A percentile compares a stretch with the other conserved stretches of the same genome.
These are phyloP conservation scores for Dryobates pubescens DNA, from an alignment of 2,797 vertebrate genomes.

Conservation along the genomic window DNA sequence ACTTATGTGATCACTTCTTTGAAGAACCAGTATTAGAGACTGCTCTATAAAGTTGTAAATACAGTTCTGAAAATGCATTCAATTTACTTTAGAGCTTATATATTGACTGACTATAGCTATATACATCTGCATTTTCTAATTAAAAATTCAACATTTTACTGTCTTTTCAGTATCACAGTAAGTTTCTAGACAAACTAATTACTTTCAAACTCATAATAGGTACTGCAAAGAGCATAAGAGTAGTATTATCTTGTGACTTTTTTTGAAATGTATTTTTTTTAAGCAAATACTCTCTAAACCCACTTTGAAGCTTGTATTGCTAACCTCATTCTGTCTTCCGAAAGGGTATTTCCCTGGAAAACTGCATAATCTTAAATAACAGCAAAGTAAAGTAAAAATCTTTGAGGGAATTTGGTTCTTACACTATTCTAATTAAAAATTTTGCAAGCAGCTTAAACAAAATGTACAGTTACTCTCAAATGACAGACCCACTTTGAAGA, in stretches of 20 bases:
- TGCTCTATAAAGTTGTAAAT: not conserved
- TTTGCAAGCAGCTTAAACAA: slow-evolving; percentile 33
- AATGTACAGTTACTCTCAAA: not conserved
- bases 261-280: not conserved
- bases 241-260: not conserved
- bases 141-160: not conserved
- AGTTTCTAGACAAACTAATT: not conserved
- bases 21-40: not conserved
- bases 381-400: slow-evolving; percentile 6
- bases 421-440: slow-evolving; percentile 27
- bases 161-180: not conserved
- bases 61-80: not conserved
- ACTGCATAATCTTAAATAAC: slow-evolving; percentile 33
- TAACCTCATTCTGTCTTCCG: slow-evolving; percentile 65
- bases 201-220: not conserved
- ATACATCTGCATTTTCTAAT: not conserved
- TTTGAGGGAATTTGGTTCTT: slow-evolving; percentile 35
- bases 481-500: not conserved
- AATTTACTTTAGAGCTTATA: not conserved
- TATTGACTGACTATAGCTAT: not conserved
- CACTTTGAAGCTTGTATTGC: not conserved
- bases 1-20: not conserved
- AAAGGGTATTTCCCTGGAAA: slow-evolving; percentile 49
- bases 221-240: not conserved
- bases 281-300: slow-evolving; percentile 12